phyloP scores from a whole-genome alignment of 2,888 invertebrate species.

The Plebejus argus region DNA sequence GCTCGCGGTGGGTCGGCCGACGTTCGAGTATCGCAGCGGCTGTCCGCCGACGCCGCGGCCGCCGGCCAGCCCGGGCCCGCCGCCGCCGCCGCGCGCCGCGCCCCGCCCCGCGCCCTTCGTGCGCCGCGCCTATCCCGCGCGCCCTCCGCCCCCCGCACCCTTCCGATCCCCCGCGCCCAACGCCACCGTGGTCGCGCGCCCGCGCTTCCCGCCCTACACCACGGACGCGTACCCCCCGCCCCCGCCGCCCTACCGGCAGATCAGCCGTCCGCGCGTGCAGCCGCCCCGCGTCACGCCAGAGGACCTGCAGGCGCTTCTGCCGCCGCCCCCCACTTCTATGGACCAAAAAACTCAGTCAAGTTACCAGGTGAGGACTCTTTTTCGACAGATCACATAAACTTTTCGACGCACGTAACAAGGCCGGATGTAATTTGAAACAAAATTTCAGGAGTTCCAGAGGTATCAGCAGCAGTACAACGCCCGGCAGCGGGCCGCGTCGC shows the following conservation, averaged over 20 bases:
- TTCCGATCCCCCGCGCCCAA: constrained; percentile 47
- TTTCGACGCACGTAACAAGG: neutral
- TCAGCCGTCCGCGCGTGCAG: constrained; percentile 47
- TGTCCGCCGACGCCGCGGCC: constrained; percentile 48
- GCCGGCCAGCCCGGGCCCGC: constrained; percentile 41
- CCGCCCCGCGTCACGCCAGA: constrained; percentile 62
- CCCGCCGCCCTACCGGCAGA: constrained; percentile 50
- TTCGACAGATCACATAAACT: neutral
- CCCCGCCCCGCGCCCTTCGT: constrained; percentile 45
- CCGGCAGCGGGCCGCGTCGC: constrained; percentile 75
- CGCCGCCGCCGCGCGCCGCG: constrained; percentile 48
- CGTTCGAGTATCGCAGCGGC: constrained; percentile 65
- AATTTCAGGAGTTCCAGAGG: constrained; percentile 79
- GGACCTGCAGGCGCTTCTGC: constrained; percentile 73
- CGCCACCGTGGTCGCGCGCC: constrained; percentile 47
- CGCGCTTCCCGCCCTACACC: constrained; percentile 43
- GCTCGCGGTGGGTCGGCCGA: constrained; percentile 65
- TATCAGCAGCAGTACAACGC: constrained; percentile 84
- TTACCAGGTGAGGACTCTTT: constrained; percentile 65
- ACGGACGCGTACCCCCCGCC: constrained; percentile 47
- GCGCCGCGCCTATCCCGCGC: constrained; percentile 46
- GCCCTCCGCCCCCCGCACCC: constrained; percentile 45
- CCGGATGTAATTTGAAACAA: neutral
- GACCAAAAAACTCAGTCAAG: constrained; percentile 83
- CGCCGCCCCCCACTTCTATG: constrained; percentile 77